Conservation (phyloP, 2,888 invertebrate species). For the Hypomecis atomaria region DNA sequence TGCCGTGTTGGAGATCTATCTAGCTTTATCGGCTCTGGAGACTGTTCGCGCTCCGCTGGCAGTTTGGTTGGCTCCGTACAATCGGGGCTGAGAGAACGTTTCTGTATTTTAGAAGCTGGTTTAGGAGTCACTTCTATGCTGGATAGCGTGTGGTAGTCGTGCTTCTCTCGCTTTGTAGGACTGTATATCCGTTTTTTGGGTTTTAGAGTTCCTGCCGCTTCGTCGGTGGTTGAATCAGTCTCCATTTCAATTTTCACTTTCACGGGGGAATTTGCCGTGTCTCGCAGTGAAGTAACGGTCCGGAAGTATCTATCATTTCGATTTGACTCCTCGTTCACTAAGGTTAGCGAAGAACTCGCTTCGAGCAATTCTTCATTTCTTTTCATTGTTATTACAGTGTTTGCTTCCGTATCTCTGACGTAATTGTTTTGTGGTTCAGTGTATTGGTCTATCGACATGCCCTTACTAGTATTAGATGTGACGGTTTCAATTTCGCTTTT, state of each 20-base stretch:
- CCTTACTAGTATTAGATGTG: constrained; percentile 45
- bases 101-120: constrained; percentile 64
- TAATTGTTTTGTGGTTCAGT: constrained; percentile 44
- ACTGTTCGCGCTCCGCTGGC: constrained; percentile 35
- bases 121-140: constrained; percentile 65
- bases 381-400: constrained; percentile 72
- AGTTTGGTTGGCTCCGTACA: constrained; percentile 15
- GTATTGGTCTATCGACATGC: constrained; percentile 50
- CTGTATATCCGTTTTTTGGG: constrained; percentile 62
- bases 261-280: constrained; percentile 42
- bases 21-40: constrained; percentile 6
- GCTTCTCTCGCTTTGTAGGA: constrained; percentile 45
- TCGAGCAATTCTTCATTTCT: constrained; percentile 63
- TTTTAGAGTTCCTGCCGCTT: constrained; percentile 42
- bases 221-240: constrained; percentile 47
- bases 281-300: constrained; percentile 7
- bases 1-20: neutral
- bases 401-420: constrained; percentile 58
- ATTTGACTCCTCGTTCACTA: constrained; percentile 63
- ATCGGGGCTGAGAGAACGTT: constrained; percentile 52
- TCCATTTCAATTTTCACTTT: constrained; percentile 47
- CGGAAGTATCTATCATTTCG: constrained; percentile 20
- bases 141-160: constrained; percentile 30
- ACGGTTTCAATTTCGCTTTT: constrained; percentile 37
- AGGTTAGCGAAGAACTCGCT: constrained; percentile 63